phyloP scores from a whole-genome alignment of 2,797 vertebrate species.

The Parotocinclus haroldoi region DNA sequence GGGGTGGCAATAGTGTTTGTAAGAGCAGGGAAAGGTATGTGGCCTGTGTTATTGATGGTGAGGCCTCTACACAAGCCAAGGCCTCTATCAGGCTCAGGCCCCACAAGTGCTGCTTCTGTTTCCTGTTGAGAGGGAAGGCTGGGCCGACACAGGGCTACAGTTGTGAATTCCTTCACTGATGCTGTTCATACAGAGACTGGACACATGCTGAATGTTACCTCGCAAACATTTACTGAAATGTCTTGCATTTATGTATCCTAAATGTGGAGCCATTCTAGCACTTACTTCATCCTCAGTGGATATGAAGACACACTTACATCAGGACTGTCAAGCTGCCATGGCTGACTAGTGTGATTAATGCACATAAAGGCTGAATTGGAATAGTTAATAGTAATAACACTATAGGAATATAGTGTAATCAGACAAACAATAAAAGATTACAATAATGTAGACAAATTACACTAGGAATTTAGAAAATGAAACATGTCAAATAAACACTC shows the following conservation, averaged over 20 bases:
- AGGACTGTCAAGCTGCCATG: no score
- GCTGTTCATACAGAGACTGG: conserved; percentile 28
- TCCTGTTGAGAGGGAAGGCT: conserved; percentile 71
- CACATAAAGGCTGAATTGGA: no score
- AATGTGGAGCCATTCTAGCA: not conserved
- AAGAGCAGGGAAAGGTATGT: conserved; percentile 55
- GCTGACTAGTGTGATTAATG: no score
- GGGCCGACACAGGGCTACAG: conserved; percentile 62
- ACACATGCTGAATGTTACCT: conserved; percentile 27
- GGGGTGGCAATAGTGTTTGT: conserved; percentile 34
- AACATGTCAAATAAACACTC: no score
- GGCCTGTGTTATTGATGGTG: conserved; percentile 74
- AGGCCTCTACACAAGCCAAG: conserved; percentile 57
- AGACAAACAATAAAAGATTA: conserved; percentile 5
- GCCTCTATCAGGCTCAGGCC: conserved; percentile 66
- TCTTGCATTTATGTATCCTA: conserved; percentile 3
- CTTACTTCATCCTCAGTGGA: no score
- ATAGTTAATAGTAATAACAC: no score
- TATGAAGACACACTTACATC: no score
- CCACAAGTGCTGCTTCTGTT: conserved; percentile 64
- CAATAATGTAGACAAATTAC: no score
- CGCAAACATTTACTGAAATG: conserved; percentile 16
- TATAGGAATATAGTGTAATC: not conserved
- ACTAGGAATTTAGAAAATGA: not conserved
- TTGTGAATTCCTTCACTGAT: conserved; percentile 71